These are phyloP conservation scores for Vireo griseus DNA, from an alignment of 2,797 vertebrate species.

Conservation along the genomic window DNA sequence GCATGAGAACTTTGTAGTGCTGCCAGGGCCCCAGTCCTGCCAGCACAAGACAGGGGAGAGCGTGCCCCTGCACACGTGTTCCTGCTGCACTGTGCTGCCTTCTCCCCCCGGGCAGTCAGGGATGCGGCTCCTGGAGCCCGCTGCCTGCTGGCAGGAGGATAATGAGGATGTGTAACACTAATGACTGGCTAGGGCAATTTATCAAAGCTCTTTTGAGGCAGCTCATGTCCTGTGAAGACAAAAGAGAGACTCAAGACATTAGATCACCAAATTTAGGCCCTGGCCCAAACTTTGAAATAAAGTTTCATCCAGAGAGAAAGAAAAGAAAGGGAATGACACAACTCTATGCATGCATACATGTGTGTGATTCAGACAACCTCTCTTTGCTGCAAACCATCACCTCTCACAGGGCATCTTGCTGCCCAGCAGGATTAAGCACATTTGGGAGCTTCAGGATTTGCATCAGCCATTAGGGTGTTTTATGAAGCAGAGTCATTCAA, in stretches of 20 bases:
- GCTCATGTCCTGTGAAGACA: not conserved
- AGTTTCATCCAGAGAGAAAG: not conserved
- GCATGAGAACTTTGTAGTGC: not conserved
- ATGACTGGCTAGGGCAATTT: not conserved
- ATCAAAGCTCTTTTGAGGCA: not conserved
- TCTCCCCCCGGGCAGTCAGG: rapidly evolving
- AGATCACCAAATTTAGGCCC: not conserved
- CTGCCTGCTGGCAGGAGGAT: not conserved
- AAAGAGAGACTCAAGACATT: not conserved
- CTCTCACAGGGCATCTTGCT: not conserved
- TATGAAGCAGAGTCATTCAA: not conserved
- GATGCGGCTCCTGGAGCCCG: rapidly evolving
- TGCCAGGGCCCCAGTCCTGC: not conserved
- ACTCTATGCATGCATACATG: rapidly evolving
- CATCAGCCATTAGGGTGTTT: not conserved
- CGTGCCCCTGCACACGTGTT: rapidly evolving
- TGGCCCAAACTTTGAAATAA: not conserved
- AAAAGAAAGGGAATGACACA: not conserved
- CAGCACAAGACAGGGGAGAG: not conserved
- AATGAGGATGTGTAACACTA: not conserved
- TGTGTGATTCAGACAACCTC: not conserved
- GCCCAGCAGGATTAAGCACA: not conserved
- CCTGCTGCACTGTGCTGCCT: rapidly evolving
- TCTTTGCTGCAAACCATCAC: not conserved
- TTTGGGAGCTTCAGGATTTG: not conserved